Evolutionary conservation across 2,113 vertebrate genomes (phyloP).

Genomic region (Lophura nycthemera): DNA sequence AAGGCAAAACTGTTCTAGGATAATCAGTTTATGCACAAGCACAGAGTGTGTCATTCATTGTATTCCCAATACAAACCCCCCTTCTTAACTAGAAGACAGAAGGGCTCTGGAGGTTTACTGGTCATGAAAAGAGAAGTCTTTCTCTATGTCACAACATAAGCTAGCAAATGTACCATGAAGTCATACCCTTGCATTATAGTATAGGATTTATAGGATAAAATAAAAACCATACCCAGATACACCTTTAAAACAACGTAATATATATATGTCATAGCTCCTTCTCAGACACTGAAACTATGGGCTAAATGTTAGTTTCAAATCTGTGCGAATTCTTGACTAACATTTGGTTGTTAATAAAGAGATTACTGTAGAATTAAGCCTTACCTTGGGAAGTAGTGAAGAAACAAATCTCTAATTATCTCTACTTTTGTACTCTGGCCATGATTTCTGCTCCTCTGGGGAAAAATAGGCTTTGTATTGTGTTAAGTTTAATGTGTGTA

Average conservation of each 20-base stretch:
- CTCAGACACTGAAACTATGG: background rate
- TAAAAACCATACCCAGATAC: background rate
- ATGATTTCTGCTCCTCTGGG: slow-evolving; percentile 42
- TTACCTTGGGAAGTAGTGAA: slow-evolving; percentile 47
- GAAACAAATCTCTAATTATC: slow-evolving; percentile 68
- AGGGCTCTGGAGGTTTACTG: background rate
- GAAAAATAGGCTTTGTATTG: slow-evolving; percentile 50
- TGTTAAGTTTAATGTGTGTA: slow-evolving; percentile 17
- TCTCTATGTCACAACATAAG: background rate
- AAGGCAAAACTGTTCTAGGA: slow-evolving; percentile 2
- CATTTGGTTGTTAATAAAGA: slow-evolving; percentile 40
- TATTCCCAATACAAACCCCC: background rate
- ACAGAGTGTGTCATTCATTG: background rate
- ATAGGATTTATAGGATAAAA: background rate
- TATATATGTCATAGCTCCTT: background rate
- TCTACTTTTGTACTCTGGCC: slow-evolving; percentile 13
- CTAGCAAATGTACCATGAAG: background rate
- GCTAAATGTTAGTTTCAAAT: background rate
- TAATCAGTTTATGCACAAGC: background rate
- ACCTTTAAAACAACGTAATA: background rate
- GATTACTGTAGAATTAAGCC: slow-evolving; percentile 60
- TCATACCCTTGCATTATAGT: background rate
- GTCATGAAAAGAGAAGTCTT: background rate
- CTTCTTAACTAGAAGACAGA: background rate
- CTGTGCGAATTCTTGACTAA: slow-evolving; percentile 25